Evolutionary conservation across 2,797 vertebrate species (phyloP).

Genomic region (Hyperoplus lanceolatus): DNA sequence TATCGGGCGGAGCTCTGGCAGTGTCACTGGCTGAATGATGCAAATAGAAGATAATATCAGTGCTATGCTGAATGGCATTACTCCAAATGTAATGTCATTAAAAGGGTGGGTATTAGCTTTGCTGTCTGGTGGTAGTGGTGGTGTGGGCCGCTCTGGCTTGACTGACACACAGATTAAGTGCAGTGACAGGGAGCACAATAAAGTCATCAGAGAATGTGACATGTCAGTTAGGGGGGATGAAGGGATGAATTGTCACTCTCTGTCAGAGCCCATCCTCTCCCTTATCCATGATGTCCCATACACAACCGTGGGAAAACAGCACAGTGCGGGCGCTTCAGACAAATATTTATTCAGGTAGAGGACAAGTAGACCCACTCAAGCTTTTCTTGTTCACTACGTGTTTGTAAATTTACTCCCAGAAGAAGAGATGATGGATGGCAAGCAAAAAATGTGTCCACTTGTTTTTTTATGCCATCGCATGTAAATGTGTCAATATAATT

Average conservation of each 20-base stretch:
- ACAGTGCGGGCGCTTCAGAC: slow-evolving; percentile 67
- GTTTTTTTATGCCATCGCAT: slow-evolving; percentile 30
- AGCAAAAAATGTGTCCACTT: slow-evolving; percentile 30
- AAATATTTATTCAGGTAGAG: slow-evolving; percentile 83
- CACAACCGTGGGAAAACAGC: slow-evolving; percentile 89
- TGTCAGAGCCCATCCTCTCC: slow-evolving; percentile 88
- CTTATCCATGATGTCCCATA: slow-evolving; percentile 90
- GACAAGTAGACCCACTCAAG: slow-evolving; percentile 78
- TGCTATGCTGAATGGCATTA: slow-evolving; percentile 88
- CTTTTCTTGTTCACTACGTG: slow-evolving; percentile 61
- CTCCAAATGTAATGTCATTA: slow-evolving; percentile 89
- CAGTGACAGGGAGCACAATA: slow-evolving; percentile 94
- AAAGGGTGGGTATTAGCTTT: slow-evolving; percentile 89
- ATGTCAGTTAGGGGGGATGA: slow-evolving; percentile 91
- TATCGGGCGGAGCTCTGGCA: slow-evolving; percentile 76
- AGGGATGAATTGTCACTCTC: slow-evolving; percentile 92
- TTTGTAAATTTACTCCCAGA: slow-evolving; percentile 68
- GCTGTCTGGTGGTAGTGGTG: slow-evolving; percentile 78
- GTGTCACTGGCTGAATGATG: slow-evolving; percentile 86
- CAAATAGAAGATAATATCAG: slow-evolving; percentile 90
- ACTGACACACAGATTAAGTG: slow-evolving; percentile 93
- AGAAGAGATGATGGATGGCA: slow-evolving; percentile 53
- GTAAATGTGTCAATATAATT: slow-evolving; percentile 2
- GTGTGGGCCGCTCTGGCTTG: slow-evolving; percentile 82
- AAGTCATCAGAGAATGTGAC: slow-evolving; percentile 94